phyloP scores from a whole-genome alignment of 2,113 vertebrate genomes.

The Rhineura floridana region DNA sequence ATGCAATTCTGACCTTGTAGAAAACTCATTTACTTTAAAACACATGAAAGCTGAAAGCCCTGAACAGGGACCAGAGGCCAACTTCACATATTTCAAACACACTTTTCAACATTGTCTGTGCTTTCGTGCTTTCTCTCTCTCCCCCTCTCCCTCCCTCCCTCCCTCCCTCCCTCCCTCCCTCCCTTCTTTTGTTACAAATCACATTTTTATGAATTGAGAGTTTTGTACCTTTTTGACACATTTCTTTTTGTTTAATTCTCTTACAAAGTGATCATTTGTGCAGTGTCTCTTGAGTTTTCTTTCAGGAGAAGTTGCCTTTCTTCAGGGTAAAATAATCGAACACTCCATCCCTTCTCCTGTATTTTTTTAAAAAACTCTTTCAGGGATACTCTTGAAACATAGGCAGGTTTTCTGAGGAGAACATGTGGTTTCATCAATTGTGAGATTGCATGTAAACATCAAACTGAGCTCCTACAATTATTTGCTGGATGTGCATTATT shows the following conservation, averaged over 20 bases:
- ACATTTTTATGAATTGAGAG: neutral
- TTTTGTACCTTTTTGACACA: neutral
- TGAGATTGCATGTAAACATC: neutral
- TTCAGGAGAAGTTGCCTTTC: neutral
- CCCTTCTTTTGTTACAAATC: neutral
- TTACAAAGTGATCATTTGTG: neutral
- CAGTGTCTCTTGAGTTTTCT: neutral
- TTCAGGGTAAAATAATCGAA: neutral
- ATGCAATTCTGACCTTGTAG: neutral
- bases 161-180: neutral
- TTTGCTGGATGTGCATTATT: neutral
- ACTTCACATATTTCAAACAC: neutral
- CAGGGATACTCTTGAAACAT: neutral
- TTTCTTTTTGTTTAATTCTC: slow-evolving; percentile 18
- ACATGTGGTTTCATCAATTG: neutral
- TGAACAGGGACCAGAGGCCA: neutral
- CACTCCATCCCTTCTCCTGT: accelerated
- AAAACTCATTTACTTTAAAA: slow-evolving; percentile 15
- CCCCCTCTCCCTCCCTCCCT: neutral
- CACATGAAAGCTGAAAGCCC: neutral
- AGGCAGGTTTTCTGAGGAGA: neutral
- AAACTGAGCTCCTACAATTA: neutral
- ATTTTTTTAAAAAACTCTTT: neutral
- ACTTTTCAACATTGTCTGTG: neutral
- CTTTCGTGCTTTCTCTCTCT: neutral